Evolutionary conservation across 2,888 invertebrate genomes (phyloP).

Genomic region (Drosophila incognita): DNA sequence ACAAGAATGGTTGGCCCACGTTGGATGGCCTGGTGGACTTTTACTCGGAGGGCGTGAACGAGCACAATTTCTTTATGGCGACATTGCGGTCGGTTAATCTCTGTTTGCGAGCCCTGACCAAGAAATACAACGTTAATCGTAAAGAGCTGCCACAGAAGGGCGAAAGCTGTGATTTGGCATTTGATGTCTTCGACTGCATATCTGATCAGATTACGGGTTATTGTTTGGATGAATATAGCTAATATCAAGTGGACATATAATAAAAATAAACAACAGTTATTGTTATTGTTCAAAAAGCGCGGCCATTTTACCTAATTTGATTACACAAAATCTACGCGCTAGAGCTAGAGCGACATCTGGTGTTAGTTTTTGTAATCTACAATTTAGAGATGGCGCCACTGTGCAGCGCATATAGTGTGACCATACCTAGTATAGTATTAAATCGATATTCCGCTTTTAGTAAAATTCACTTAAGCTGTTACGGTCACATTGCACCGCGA

Average conservation of each 20-base stretch:
- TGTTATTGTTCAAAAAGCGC: neutral
- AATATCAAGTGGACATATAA: constrained; percentile 44
- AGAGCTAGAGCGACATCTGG: constrained; percentile 15
- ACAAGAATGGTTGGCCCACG: constrained; percentile 90
- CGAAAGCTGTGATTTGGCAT: constrained; percentile 90
- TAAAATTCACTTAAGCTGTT: neutral
- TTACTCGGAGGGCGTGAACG: constrained; percentile 92
- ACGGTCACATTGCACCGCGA: constrained; percentile 55
- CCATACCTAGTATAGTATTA: constrained; percentile 8
- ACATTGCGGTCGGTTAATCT: constrained; percentile 89
- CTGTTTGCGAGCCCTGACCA: constrained; percentile 86
- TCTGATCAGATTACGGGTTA: constrained; percentile 91
- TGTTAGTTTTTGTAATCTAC: neutral
- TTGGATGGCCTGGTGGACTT: constrained; percentile 90
- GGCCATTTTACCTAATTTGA: neutral
- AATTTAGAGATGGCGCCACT: constrained; percentile 25
- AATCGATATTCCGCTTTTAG: constrained; percentile 10
- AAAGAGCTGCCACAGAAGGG: constrained; percentile 86
- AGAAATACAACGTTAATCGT: constrained; percentile 82
- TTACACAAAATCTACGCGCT: neutral
- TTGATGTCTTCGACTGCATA: constrained; percentile 92
- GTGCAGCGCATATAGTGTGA: constrained; percentile 2
- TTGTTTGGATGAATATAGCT: constrained; percentile 86
- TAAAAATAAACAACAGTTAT: neutral
- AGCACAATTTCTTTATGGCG: constrained; percentile 91